Conservation (phyloP, 2,113 vertebrate species). For the Oncorhynchus tshawytscha region DNA sequence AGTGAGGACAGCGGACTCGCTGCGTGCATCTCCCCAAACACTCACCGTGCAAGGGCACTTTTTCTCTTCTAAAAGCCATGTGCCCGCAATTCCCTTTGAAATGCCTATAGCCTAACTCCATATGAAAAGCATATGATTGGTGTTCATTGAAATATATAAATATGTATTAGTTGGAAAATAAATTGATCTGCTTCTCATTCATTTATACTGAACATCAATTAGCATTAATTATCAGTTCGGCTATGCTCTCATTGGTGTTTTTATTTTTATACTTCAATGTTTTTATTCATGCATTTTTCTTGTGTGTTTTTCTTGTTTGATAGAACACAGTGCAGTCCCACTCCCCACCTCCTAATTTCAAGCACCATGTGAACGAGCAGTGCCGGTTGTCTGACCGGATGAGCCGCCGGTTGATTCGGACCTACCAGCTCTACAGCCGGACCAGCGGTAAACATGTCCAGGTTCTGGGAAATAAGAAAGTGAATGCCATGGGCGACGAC, state of each 20-base stretch:
- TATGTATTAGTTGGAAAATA: not conserved
- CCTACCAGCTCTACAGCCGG: conserved; percentile 98
- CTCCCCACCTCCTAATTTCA: conserved; percentile 92
- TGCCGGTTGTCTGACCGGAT: conserved; percentile 94
- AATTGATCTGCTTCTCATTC: too few relatives aligned
- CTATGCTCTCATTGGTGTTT: not conserved
- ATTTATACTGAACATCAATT: conserved; percentile 8
- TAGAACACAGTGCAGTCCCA: conserved; percentile 91
- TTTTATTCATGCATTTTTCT: conserved; percentile 40
- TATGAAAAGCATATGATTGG: not conserved
- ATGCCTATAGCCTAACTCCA: not conserved
- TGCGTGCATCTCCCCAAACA: conserved; percentile 68
- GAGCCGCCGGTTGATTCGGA: conserved; percentile 93
- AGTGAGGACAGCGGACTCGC: conserved; percentile 59
- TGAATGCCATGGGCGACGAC: conserved; percentile 97
- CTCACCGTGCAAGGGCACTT: not conserved
- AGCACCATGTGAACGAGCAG: conserved; percentile 99
- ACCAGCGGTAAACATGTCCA: conserved; percentile 99
- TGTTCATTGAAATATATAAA: not conserved
- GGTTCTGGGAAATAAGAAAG: conserved; percentile 94
- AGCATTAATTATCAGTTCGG: conserved; percentile 1
- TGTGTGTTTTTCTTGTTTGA: conserved; percentile 77
- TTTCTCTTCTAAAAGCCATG: not conserved
- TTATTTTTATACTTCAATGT: too few relatives aligned
- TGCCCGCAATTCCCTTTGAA: not conserved